Evolutionary conservation across 1,140 invertebrate genomes (phyloP).

Genomic region (Drosophila triauraria): DNA sequence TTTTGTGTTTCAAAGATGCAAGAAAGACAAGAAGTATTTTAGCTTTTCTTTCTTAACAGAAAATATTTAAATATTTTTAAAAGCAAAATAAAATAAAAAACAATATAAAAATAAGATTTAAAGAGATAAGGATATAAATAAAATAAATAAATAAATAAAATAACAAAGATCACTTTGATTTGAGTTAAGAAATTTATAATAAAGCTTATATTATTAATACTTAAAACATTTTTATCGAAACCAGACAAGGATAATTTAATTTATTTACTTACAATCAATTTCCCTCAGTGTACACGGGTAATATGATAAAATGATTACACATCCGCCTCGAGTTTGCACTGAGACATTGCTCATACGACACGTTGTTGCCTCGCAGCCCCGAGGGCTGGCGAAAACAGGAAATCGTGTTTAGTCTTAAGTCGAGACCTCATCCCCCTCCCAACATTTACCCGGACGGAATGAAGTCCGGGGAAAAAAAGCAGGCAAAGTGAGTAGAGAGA

Average conservation of each 20-base stretch:
- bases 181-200: too few species aligned
- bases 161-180: too few species aligned
- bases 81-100: too few species aligned
- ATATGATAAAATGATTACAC: constrained; percentile 83
- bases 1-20: not conserved
- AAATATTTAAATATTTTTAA: too few species aligned
- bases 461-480: constrained; percentile 3
- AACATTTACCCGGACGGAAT: not conserved
- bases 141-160: too few species aligned
- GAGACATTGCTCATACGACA: constrained; percentile 83
- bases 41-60: too few species aligned
- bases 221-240: not conserved
- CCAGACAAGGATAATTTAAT: not conserved
- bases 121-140: not conserved
- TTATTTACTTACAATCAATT: not conserved
- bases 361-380: constrained; percentile 49
- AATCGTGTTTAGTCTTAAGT: constrained; percentile 78
- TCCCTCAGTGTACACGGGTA: constrained; percentile 42
- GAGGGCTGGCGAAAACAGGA: constrained; percentile 55
- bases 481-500: not conserved
- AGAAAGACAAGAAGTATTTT: too few species aligned
- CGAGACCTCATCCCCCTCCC: constrained; percentile 2
- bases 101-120: too few species aligned
- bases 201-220: not conserved
- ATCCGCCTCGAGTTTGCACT: constrained; percentile 77